Percentiles rank a stretch among this genome's conserved stretches.
Evolutionary conservation across 37 sponge, comb jelly and placozoan genomes (phyloP).

Genomic region (Halisarca cf. caerulea): DNA sequence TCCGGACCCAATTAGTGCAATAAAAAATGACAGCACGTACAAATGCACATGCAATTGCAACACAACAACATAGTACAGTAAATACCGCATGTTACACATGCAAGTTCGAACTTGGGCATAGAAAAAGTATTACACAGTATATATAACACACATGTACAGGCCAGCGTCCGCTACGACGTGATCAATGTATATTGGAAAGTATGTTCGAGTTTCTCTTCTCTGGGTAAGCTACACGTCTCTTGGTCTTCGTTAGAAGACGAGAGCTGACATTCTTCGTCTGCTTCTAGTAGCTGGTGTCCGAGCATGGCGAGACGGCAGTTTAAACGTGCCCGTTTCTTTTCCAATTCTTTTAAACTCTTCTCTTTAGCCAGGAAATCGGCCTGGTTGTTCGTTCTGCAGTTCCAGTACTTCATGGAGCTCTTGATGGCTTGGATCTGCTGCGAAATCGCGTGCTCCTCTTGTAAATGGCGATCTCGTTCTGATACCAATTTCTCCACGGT

Average conservation of each 20-base stretch:
- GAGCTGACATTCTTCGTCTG: background rate
- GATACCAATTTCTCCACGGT: background rate
- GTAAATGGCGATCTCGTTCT: background rate
- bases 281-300: background rate
- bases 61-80: too few species aligned
- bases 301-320: background rate
- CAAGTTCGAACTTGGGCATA: too few species aligned
- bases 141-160: too few species aligned
- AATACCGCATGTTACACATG: too few species aligned
- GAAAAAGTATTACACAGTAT: too few species aligned
- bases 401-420: constrained; percentile 3
- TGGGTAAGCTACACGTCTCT: background rate
- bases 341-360: background rate
- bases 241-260: too few species aligned
- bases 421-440: background rate
- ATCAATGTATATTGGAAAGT: too few species aligned
- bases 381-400: background rate
- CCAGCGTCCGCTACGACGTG: too few species aligned
- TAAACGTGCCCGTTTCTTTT: background rate
- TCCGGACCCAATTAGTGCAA: too few species aligned
- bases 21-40: too few species aligned
- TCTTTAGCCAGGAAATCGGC: background rate
- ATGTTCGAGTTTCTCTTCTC: too few species aligned
- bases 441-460: background rate
- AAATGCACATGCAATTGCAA: too few species aligned